A percentile compares a stretch with the other conserved stretches of the same genome.
phyloP scores from a whole-genome alignment of 2,113 vertebrate species.

The Hemiscyllium ocellatum region DNA sequence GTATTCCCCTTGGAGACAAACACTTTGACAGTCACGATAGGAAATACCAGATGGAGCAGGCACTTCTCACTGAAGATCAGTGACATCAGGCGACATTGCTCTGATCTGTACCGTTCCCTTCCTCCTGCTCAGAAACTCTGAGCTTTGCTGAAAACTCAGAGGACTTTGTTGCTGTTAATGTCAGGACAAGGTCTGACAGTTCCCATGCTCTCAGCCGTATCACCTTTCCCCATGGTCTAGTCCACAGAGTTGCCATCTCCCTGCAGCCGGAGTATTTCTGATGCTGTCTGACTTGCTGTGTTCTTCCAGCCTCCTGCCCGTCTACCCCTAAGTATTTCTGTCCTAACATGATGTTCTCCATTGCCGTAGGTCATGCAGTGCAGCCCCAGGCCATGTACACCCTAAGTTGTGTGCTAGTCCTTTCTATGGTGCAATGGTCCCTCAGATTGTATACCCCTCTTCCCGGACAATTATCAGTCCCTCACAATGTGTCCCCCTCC shows the following conservation, averaged over 20 bases:
- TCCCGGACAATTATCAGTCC: no score
- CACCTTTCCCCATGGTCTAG: neutral
- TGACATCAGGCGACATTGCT: neutral
- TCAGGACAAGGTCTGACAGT: neutral
- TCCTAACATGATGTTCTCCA: no score
- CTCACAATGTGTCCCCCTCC: no score
- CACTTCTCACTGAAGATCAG: neutral
- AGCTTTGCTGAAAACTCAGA: neutral
- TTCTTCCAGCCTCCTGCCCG: neutral
- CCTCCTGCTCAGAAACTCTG: neutral
- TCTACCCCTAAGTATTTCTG: no score
- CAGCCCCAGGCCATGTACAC: no score
- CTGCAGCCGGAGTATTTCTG: neutral
- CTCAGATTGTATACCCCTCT: no score
- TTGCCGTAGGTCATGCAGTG: no score
- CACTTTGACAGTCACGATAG: neutral
- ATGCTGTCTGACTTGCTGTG: neutral
- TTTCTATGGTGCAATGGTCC: no score
- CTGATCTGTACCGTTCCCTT: neutral
- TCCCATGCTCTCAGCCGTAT: neutral
- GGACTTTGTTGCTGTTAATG: neutral
- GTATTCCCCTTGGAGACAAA: neutral
- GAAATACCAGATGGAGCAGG: neutral
- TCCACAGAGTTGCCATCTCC: neutral
- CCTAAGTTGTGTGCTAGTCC: no score